phyloP scores from a whole-genome alignment of 2,113 vertebrate species.

The Cyphomyrus plagiostoma region DNA sequence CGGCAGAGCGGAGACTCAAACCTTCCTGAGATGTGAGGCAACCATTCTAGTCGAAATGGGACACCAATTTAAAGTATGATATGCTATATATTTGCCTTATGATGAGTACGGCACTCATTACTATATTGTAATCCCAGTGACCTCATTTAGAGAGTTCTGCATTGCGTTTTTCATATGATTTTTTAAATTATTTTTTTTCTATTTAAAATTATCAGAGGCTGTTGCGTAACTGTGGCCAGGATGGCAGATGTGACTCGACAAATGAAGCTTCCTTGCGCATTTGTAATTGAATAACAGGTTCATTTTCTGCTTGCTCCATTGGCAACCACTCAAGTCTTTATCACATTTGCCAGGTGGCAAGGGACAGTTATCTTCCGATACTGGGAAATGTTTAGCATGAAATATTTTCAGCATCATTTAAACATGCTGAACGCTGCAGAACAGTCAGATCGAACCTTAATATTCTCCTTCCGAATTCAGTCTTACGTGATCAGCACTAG shows the following conservation, averaged over 20 bases:
- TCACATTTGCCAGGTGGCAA: conserved; percentile 22
- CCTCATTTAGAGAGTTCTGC: not conserved
- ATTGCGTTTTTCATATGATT: conserved; percentile 12
- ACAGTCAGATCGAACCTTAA: not conserved
- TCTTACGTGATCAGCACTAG: not conserved
- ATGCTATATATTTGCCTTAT: not conserved
- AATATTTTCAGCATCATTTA: conserved; percentile 14
- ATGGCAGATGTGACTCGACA: conserved; percentile 13
- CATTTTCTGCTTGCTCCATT: conserved; percentile 11
- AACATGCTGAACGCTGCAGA: not conserved
- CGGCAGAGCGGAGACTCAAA: not conserved
- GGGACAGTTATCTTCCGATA: not conserved
- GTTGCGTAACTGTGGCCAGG: not conserved
- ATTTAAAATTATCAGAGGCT: conserved; percentile 8
- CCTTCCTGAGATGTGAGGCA: not conserved
- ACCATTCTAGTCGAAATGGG: not conserved
- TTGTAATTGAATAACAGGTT: conserved; percentile 22
- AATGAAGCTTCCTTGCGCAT: not conserved
- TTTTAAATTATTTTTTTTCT: not conserved
- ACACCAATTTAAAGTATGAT: not conserved
- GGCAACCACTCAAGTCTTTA: conserved; percentile 19
- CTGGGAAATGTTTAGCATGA: conserved; percentile 8
- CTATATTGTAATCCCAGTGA: not conserved
- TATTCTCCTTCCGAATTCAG: not conserved
- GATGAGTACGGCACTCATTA: not conserved